Base-by-base conservation (phyloP, 2,113 vertebrate species). In the Bubo bubo region DNA sequence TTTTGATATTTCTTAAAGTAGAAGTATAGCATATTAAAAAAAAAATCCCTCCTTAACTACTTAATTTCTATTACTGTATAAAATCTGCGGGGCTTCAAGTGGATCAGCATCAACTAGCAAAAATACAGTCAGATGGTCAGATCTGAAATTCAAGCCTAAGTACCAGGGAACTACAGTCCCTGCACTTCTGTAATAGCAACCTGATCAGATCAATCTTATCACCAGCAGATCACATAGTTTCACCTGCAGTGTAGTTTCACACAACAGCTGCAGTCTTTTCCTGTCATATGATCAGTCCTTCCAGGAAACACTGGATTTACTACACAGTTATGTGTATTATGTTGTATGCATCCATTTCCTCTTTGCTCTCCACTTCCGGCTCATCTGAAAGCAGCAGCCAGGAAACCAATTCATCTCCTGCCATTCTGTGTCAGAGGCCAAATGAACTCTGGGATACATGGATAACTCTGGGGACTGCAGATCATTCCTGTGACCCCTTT, bases 401-500 rank as follows among this genome's bases (percentile, higher is more conserved):
- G n/a, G n/a, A 22, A 47, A 85, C 4, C 30, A 71, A 71, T 47
- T 64, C 1, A 15, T 30, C n/a, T 47, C 45, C 45, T 85, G 58
- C 34, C 39, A 24, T 8, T 62, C 35, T 50, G 10, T 34, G 14
- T 37, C 50, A 55, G 32, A 26, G 26, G 30, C 62, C 62, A 80
- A 75, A 70, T 22, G 4, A 64, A 39, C 43, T 41, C 22, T 37
- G n/a, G 62, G n/a, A 64, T 27, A 53, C 21, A 12, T 0, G 10
- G 24, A 6, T 58, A 28, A 41, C 59, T 43, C 58, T 20, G 30
- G 14, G n/a, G n/a, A 28, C 52, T 84, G 49, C 62, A 70, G 22
- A 74, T 28, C 1, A 1, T 24, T 52, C 41, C 14, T 0, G 28
- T 17, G 28, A 20, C 12, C 41, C 24, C 56, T 5, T 50, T 39